Base-by-base conservation (phyloP, 2,888 invertebrate species). In the Ectemnius lituratus region DNA sequence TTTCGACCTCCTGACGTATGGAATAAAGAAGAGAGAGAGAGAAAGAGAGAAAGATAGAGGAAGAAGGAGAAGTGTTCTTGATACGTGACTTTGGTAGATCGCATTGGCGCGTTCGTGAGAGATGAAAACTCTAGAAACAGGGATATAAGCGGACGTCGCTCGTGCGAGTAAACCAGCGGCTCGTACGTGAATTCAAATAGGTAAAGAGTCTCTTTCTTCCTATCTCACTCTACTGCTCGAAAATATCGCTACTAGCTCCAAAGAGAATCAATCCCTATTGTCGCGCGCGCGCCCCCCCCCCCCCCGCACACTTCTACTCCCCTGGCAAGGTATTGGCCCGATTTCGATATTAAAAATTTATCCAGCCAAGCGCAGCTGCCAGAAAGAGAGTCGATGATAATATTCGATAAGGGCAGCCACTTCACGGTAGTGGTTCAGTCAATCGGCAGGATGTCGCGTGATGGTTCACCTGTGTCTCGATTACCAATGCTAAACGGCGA, bases 41-140 rank as follows among this genome's bases (percentile, higher is more conserved):
- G 49, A 4, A 11, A 13, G 49, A 13, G 49, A 0, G 4, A 13
- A 5, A 13, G 4, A 4, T 0, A 49, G 49, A 11, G 11, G 14
- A 49, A 11, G 2, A 47, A 13, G 13, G 13, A n/a, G 16, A 52
- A 4, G 16, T 14, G 52, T 11, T 37, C 37, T 37, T 37, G 37
- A 37, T 37, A 37, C 37, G 37, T 37, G 37, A 37, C 37, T 52
- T 52, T 16, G 52, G 37, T 37, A 37, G 52, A 52, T 52, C 52
- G 52, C 52, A 16, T 14, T 16, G 16, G 52, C 52, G 52, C 16
- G 76, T 66, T 73, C 72, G 83, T 77, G 76, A 81, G 77, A 81
- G 82, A 82, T 82, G 82, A 81, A 76, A 82, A 81, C 77, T 81
- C 75, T 67, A 74, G 77, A 78, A 79, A 76, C 77, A 77, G 83